These are phyloP conservation scores for Neostethus bicornis DNA, from an alignment of 2,797 vertebrate genomes.

Conservation along the genomic window DNA sequence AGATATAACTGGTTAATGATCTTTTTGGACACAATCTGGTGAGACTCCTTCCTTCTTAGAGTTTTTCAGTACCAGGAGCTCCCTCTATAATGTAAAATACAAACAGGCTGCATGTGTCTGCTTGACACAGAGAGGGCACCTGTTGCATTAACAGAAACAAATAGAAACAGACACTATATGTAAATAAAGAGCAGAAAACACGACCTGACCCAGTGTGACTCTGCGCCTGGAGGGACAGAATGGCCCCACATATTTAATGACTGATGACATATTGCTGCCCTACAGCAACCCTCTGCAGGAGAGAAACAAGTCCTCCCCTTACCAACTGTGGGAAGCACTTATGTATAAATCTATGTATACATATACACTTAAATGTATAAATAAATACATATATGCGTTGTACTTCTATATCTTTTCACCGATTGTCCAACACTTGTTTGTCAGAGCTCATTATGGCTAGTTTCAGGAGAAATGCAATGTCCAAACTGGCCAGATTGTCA, in stretches of 20 bases:
- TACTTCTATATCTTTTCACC: too few relatives aligned
- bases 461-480: too few relatives aligned
- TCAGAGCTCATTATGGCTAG: too few relatives aligned
- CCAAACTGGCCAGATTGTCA: too few relatives aligned
- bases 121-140: constrained; percentile 34
- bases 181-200: constrained; percentile 72
- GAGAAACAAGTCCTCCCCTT: constrained; percentile 8
- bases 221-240: constrained; percentile 51
- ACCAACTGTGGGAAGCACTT: too few relatives aligned
- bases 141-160: constrained; percentile 50
- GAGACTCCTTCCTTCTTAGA: too few relatives aligned
- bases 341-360: too few relatives aligned
- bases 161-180: constrained; percentile 61
- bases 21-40: not conserved
- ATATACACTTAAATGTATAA: too few relatives aligned
- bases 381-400: too few relatives aligned
- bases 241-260: constrained; percentile 59
- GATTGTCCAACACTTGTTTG: too few relatives aligned
- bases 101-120: constrained; percentile 11
- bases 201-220: constrained; percentile 55
- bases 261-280: constrained; percentile 65
- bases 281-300: constrained; percentile 46
- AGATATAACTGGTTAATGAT: too few relatives aligned
- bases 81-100: constrained; percentile 10
- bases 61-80: constrained; percentile 2